Evolutionary conservation across 1,140 invertebrate genomes (phyloP), one percentile per base, ranked within the genome.

Genomic region (Microplitis mediator): DNA sequence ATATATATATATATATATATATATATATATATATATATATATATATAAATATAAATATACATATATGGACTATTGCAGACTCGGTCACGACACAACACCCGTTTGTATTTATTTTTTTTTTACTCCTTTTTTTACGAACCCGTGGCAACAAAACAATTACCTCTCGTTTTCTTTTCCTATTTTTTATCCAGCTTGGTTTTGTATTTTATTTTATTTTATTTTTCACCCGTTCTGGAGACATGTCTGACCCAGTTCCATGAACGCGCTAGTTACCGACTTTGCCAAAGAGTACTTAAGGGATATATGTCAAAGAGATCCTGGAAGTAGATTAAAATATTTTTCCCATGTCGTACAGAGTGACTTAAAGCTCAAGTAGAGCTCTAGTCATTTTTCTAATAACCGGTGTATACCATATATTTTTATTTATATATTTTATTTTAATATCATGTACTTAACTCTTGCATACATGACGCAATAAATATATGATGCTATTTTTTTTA

Each of bases 261-360:
- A 58, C 56, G 56, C 23, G 35, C 52, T 23, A 56, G 31, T 31
- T 62, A 31, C 31, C 60, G 14, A 36, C 31, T 62, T 62, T 35
- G 13, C 32, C 14, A 16, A 31, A 58, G 23, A 13, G 32, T 32
- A 62, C 60, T 62, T 36, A 62, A 39, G 60, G 31, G 31, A 62
- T 62, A 39, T 62, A 36, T 62, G 60, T 39, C 60, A 62, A 31
- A 34, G 34, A 13, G 60, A 62, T 62, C 60, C 60, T 62, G 34
- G 11, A 35, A 62, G 32, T 62, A 62, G 60, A 62, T 62, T 62
- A 35, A 58, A 36, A 62, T 62, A 62, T 62, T 62, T 23, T 62
- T 35, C 60, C 35, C 32, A n/a, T 39, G 60, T 62, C 14, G 34
- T 16, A 34, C 31, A 13, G 13, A 34, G 9, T 31, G 14, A 14